A percentile compares a stretch with the other conserved stretches of the same genome.
Conservation (phyloP, 2,888 invertebrate genomes). For the Ophonus ardosiacus region DNA sequence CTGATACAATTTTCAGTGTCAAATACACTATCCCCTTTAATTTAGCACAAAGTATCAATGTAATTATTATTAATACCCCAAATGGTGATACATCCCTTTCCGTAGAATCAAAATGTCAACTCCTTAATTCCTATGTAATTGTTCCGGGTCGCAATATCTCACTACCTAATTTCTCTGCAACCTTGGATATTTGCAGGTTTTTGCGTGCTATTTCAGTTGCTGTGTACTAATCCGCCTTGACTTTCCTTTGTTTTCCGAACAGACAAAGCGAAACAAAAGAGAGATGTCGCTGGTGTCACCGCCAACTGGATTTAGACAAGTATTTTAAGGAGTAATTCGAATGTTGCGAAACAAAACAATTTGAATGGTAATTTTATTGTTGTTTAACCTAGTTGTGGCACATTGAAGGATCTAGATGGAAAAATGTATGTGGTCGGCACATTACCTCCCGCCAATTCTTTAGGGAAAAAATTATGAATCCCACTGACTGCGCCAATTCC, state of each 20-base stretch:
- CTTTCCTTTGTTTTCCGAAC: neutral
- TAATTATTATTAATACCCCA: neutral
- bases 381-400: neutral
- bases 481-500: no score
- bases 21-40: no score
- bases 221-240: neutral
- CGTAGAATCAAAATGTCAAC: neutral
- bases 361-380: neutral
- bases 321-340: neutral
- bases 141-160: neutral
- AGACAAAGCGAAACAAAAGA: neutral
- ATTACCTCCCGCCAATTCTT: no score
- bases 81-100: neutral
- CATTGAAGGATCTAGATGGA: neutral
- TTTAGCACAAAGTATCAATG: neutral
- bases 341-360: neutral
- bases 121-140: neutral
- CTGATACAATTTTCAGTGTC: neutral
- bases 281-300: neutral
- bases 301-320: neutral
- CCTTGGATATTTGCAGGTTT: neutral
- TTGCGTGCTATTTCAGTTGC: neutral
- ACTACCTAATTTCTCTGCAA: neutral
- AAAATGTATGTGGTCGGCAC: neutral
- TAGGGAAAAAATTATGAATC: no score